Base-by-base conservation (phyloP, 2,888 invertebrate genomes). In the Odontocerum albicorne region DNA sequence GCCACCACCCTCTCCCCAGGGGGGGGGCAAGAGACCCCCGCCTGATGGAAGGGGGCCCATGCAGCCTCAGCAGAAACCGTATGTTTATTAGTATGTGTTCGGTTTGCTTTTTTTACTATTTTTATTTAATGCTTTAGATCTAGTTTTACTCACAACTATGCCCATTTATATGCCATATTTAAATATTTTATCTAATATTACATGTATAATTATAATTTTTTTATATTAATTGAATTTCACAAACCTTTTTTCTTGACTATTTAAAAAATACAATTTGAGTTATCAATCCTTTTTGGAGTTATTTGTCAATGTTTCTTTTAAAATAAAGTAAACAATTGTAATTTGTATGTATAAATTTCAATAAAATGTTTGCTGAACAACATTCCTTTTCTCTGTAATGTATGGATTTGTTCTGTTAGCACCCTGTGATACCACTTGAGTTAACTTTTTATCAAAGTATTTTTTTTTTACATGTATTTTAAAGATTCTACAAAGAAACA, bases 51-150 rank as follows among this genome's bases (percentile, higher is more conserved):
- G 85, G 42, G 78, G 75, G 49, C 72, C 80, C n/a, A 73, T 85
- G 66, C 80, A 80, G 56, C 82, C 80, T 63, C 83, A 79, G 65
- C 83, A 82, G 67, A 87, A 87, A 68, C 76, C 73, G 82, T 83
- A 71, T 68, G 70, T 69, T 47, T 50, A 61, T 58, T 59, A 60
- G 54, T 60, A 62, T 54, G 39, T 54, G 39, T 54, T 52, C 50
- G 36, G 38, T 59, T 50, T 51, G 56, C 49, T 36, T 57, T 50
- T n/a, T 57, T 58, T 38, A 42, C 49, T 49, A 43, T 43, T 60
- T 55, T 55, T 59, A 13, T 52, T 38, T 56, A 50, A 49, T 50
- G 54, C 57, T 22, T 40, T 50, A 50, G 46, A 49, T 21, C 55
- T 57, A 68, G 64, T 15, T 53, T 67, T 1, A 67, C 66, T 63